A percentile compares a stretch with the other conserved stretches of the same genome.
Conservation (phyloP, 2,888 invertebrate genomes). For the Apamea crenata region DNA sequence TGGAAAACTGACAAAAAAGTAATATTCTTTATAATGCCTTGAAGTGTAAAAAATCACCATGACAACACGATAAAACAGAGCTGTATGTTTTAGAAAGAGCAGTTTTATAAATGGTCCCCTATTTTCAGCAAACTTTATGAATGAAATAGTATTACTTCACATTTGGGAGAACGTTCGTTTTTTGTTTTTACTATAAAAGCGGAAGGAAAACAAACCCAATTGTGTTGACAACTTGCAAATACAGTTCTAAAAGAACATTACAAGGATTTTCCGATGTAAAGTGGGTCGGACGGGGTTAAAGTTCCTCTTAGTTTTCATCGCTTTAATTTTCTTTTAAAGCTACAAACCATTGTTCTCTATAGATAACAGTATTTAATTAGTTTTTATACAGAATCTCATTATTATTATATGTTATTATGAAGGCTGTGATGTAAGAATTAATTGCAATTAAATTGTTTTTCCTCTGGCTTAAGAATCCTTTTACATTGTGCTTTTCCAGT, state of each 20-base stretch:
- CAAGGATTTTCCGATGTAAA: not conserved
- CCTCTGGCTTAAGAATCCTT: not conserved
- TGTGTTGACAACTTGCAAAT: conserved; percentile 17
- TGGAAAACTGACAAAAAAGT: too few relatives aligned
- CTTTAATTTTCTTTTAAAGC: not conserved
- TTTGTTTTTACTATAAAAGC: conserved; percentile 5
- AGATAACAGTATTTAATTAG: not conserved
- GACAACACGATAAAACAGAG: not conserved
- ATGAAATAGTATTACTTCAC: conserved; percentile 12
- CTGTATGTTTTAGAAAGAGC: not conserved
- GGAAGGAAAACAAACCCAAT: conserved; percentile 14
- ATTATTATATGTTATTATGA: too few relatives aligned
- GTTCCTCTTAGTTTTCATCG: not conserved
- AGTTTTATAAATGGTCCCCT: not conserved
- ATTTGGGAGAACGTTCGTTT: conserved; percentile 11
- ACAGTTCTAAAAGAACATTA: not conserved
- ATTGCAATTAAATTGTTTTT: not conserved
- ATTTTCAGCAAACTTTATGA: conserved; percentile 2
- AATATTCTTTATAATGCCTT: not conserved
- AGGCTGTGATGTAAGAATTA: not conserved
- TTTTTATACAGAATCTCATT: not conserved
- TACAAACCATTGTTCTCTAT: not conserved
- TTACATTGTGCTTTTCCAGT: not conserved
- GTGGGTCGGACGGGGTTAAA: not conserved
- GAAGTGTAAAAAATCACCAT: not conserved